Evolutionary conservation across 2,888 invertebrate genomes (phyloP), one percentile per base, ranked within the genome.

Genomic region (Coelinius sp.): DNA sequence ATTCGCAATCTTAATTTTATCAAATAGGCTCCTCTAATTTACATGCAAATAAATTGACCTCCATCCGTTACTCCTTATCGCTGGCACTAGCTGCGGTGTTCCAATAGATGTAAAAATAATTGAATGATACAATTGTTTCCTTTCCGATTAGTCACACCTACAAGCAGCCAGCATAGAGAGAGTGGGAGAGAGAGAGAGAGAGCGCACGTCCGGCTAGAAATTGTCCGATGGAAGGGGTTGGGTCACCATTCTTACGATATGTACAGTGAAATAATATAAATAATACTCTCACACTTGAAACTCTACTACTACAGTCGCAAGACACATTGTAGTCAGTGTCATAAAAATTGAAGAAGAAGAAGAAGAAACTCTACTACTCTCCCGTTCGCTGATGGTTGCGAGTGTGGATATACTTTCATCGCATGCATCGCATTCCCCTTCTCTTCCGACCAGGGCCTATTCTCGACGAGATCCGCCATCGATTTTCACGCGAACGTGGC

Each of bases 81-180:
- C n/a, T 27, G 10, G 17, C 25, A 49, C 35, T 20, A 63, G 17
- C 17, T 25, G 49, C 49, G 24, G 65, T 14, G 24, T 64, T 64
- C 56, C 38, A 70, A 70, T 64, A 12, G 27, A 41, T 52, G 38
- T 70, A 70, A 64, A 70, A 70, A 70, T 70, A 70, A 70, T 70
- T 56, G 56, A 70, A 70, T 70, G 64, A 53, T 64, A 56, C 70
- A 56, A 70, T 70, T 64, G 65, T 70, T 70, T 70, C 25, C 38
- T 20, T 38, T 70, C 20, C 38, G 53, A 65, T 70, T 65, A 65
- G 65, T 64, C 64, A 64, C 64, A 70, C 70, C 70, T 41, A 70
- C 56, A 25, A 38, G 52, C 41, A 49, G 31, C 14, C 59, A 31
- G 27, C 25, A 12, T 24, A 25, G 41, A 56, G 38, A 68, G 56